Percentiles rank a stretch among this genome's conserved stretches.
phyloP scores from a whole-genome alignment of 2,113 vertebrate species.

The Lanius collurio region DNA sequence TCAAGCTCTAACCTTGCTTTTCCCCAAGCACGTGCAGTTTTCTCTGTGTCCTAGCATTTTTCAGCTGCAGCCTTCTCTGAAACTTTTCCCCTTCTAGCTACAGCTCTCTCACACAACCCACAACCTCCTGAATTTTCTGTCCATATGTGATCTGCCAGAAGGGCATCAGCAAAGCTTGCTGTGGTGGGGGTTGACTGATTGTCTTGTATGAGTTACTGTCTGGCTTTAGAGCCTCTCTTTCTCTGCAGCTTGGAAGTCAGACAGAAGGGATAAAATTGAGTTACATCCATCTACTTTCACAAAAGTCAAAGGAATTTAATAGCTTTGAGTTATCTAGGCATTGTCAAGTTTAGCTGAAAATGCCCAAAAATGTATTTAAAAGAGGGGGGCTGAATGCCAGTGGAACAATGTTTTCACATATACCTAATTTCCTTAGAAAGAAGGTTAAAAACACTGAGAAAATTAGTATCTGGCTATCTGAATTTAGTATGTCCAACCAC shows the following conservation, averaged over 20 bases:
- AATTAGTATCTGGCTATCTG: not conserved
- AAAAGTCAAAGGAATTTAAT: not conserved
- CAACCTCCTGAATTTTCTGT: not conserved
- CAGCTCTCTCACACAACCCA: fast-evolving
- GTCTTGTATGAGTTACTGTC: not conserved
- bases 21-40: not conserved
- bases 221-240: not conserved
- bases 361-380: not conserved
- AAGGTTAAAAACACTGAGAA: not conserved
- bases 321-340: not conserved
- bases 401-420: not conserved
- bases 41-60: not conserved
- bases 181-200: not conserved
- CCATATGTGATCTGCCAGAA: not conserved
- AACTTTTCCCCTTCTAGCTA: not conserved
- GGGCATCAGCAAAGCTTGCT: not conserved
- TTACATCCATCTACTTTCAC: not conserved
- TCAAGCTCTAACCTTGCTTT: not conserved
- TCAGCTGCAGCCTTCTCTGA: not conserved
- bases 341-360: not conserved
- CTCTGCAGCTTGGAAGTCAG: not conserved
- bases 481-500: not conserved
- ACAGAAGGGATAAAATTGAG: not conserved
- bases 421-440: not conserved
- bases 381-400: not conserved